A percentile compares a stretch with the other conserved stretches of the same genome.
These are phyloP conservation scores for Felis chaus DNA, from an alignment of 2,113 vertebrate species.

Conservation along the genomic window DNA sequence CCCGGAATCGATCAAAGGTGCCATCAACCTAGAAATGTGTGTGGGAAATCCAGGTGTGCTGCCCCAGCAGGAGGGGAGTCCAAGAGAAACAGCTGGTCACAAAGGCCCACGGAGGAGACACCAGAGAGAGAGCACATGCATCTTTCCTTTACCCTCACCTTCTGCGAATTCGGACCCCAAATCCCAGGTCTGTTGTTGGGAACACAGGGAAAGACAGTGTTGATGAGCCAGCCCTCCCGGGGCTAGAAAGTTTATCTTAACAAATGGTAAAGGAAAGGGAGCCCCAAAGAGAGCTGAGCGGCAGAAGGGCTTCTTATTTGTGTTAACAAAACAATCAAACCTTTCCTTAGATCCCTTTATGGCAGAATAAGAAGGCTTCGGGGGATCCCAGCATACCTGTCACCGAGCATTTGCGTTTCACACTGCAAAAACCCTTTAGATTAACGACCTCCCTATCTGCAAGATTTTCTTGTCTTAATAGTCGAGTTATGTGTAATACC, in stretches of 20 bases:
- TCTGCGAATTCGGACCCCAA: neutral
- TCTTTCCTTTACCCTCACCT: neutral
- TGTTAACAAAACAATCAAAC: slow-evolving; percentile 76
- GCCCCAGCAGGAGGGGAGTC: neutral
- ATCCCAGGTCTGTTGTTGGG: slow-evolving; percentile 13
- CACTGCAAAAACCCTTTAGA: slow-evolving; percentile 63
- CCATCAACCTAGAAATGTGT: neutral
- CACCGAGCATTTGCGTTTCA: slow-evolving; percentile 71
- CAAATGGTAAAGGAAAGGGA: slow-evolving; percentile 50
- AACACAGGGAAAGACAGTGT: slow-evolving; percentile 47
- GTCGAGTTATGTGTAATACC: slow-evolving; percentile 64
- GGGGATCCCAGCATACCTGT: slow-evolving; percentile 74
- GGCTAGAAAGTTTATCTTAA: slow-evolving; percentile 68
- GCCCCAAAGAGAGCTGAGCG: slow-evolving; percentile 30
- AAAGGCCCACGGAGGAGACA: neutral
- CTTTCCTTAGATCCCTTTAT: slow-evolving; percentile 75
- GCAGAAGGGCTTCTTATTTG: slow-evolving; percentile 60
- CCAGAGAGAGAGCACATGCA: accelerated
- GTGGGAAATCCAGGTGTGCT: neutral
- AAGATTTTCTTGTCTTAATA: slow-evolving; percentile 71
- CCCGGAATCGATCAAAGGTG: neutral
- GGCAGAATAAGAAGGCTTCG: slow-evolving; percentile 74
- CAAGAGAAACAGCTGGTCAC: neutral
- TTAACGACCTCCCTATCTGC: slow-evolving; percentile 66
- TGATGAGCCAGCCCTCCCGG: slow-evolving; percentile 57